phyloP scores from a whole-genome alignment of 2,113 vertebrate genomes.

The Herpailurus yagouaroundi region DNA sequence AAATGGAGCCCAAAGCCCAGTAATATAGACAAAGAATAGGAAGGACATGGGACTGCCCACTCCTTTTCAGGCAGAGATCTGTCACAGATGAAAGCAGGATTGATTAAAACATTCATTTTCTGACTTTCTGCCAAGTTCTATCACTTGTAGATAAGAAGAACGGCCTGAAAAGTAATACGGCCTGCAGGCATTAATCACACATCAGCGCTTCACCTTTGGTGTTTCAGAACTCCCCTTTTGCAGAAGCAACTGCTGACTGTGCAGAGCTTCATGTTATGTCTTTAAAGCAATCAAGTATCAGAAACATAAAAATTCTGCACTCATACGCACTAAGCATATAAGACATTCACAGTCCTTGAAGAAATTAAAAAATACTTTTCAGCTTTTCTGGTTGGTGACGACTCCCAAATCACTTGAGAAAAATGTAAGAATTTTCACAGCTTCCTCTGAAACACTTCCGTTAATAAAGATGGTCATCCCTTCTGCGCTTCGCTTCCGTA shows the following conservation, averaged over 20 bases:
- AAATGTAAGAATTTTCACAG: not conserved
- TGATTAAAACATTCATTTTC: slow-evolving; percentile 46
- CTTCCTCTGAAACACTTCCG: not conserved
- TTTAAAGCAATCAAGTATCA: not conserved
- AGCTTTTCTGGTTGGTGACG: not conserved
- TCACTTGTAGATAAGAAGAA: slow-evolving; percentile 15
- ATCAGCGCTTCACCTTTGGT: accelerated
- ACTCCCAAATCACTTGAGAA: not conserved
- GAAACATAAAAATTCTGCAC: not conserved
- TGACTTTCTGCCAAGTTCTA: slow-evolving; percentile 30
- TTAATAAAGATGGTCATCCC: not conserved
- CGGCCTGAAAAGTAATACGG: not conserved
- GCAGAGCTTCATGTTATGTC: not conserved
- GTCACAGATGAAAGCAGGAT: slow-evolving; percentile 5
- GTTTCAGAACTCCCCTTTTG: not conserved
- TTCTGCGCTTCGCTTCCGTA: not conserved
- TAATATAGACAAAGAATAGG: not conserved
- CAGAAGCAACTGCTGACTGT: not conserved
- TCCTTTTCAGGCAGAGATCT: not conserved
- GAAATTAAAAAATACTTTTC: not conserved
- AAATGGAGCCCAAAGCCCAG: not conserved
- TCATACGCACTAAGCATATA: not conserved
- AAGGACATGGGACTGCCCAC: not conserved
- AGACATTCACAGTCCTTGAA: not conserved
- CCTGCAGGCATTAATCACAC: not conserved